Evolutionary conservation across 2,113 vertebrate species (phyloP).

Genomic region (Cochlearius cochlearius): DNA sequence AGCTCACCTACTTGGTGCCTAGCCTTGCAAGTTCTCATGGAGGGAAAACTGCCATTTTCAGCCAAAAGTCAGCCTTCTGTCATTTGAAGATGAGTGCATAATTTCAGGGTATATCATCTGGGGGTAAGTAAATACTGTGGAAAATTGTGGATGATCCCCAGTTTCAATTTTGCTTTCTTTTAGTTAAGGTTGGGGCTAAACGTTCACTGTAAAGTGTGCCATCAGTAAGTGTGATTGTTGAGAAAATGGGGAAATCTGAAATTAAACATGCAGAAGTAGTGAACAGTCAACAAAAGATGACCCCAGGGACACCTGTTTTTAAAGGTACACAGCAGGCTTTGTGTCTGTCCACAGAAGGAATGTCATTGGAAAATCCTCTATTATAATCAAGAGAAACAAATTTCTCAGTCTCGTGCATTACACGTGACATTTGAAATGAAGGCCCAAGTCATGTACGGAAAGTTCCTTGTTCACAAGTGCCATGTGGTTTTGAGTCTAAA

Average conservation of each 20-base stretch:
- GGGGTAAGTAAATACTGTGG: not conserved
- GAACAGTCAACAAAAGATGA: not conserved
- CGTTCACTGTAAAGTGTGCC: not conserved
- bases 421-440: conserved; percentile 12
- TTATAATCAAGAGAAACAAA: not conserved
- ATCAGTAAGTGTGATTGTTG: not conserved
- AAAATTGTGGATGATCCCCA: not conserved
- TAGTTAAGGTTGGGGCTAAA: not conserved
- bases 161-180: not conserved
- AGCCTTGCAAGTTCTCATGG: not conserved
- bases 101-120: not conserved
- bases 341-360: not conserved
- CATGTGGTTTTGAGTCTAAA: conserved; percentile 21
- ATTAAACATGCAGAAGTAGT: not conserved
- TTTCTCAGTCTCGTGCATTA: not conserved
- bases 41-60: not conserved
- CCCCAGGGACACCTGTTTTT: not conserved
- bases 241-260: not conserved
- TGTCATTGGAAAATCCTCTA: not conserved
- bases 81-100: not conserved
- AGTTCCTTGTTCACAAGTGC: not conserved
- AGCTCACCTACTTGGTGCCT: not conserved
- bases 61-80: not conserved
- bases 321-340: not conserved
- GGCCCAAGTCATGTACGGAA: not conserved